These are phyloP conservation scores for Silurus meridionalis DNA, from an alignment of 2,113 vertebrate species.

Conservation along the genomic window DNA sequence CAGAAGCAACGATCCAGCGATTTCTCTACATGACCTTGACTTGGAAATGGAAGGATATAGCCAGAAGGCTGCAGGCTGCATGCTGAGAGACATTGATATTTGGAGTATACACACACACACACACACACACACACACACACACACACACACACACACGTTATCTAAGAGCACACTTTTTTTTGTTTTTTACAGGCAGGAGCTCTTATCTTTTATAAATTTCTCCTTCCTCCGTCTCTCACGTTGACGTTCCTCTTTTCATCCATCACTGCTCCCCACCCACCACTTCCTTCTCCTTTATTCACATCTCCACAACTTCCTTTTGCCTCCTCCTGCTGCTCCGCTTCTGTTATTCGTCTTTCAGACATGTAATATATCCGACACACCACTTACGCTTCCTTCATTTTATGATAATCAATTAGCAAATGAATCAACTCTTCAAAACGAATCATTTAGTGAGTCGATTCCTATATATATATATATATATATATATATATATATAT, in stretches of 20 bases:
- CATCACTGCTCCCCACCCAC: conserved; percentile 23
- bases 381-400: not conserved
- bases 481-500: no score
- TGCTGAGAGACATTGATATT: conserved; percentile 43
- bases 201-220: conserved; percentile 24
- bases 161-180: conserved; percentile 2
- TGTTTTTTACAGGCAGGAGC: not conserved
- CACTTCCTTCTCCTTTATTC: not conserved
- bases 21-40: conserved; percentile 34
- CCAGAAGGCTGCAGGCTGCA: conserved; percentile 18
- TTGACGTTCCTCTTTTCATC: not conserved
- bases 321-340: not conserved
- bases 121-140: conserved; percentile 22
- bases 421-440: no score
- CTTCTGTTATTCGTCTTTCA: not conserved
- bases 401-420: not conserved
- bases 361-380: not conserved
- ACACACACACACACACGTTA: not conserved
- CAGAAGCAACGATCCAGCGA: not conserved
- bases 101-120: conserved; percentile 19
- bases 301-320: not conserved
- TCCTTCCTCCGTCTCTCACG: not conserved
- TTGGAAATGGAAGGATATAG: conserved; percentile 21
- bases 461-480: no score
- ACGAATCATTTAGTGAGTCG: no score